Conservation (phyloP, 2,888 invertebrate species). For the Limnephilus lunatus region DNA sequence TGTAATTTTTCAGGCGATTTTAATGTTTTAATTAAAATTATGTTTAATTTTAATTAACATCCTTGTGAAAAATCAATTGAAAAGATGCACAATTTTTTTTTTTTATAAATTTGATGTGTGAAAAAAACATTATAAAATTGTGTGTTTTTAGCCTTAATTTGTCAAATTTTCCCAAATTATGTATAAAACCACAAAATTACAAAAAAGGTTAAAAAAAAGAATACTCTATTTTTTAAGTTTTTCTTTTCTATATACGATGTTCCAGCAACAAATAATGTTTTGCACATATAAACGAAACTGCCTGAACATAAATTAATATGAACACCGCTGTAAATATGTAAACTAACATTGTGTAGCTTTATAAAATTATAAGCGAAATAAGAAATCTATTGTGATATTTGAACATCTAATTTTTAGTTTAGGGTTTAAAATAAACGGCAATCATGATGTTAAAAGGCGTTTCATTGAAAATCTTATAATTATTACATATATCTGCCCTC, state of each 20-base stretch:
- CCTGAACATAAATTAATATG: slow-evolving; percentile 13
- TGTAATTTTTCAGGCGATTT: background rate
- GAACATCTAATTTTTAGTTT: slow-evolving; percentile 39
- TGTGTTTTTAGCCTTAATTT: background rate
- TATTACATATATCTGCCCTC: background rate
- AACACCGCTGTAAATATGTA: slow-evolving; percentile 32
- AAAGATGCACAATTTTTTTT: background rate
- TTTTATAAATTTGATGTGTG: background rate
- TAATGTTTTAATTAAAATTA: background rate
- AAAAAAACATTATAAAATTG: background rate
- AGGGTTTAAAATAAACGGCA: slow-evolving; percentile 43
- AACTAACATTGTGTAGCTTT: slow-evolving; percentile 28
- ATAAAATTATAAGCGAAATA: slow-evolving; percentile 43
- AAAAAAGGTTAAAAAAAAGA: background rate
- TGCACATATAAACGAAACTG: slow-evolving; percentile 4
- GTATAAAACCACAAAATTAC: background rate
- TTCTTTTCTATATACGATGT: background rate
- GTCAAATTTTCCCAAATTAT: background rate
- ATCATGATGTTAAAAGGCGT: slow-evolving; percentile 20
- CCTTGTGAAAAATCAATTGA: background rate
- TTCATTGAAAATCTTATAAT: background rate
- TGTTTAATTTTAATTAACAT: background rate
- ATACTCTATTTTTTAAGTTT: background rate
- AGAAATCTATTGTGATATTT: slow-evolving; percentile 49
- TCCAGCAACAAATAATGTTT: background rate